Percentiles rank a stretch among this genome's conserved stretches.
phyloP scores from a whole-genome alignment of 2,113 vertebrate genomes.

The Semnopithecus entellus region DNA sequence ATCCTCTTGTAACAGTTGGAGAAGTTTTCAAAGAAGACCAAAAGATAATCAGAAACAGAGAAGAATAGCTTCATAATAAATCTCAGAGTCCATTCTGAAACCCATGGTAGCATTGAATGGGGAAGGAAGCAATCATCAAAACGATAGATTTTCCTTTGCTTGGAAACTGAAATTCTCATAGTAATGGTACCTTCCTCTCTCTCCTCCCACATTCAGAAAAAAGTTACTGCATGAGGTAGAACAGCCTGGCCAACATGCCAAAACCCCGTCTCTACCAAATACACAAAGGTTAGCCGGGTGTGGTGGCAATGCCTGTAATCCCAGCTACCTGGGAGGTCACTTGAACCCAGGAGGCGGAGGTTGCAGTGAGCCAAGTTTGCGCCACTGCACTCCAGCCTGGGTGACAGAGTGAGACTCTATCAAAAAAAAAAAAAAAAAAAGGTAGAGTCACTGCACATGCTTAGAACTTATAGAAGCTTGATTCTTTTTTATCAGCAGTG shows the following conservation, averaged over 20 bases:
- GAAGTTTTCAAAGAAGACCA: neutral
- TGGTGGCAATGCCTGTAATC: too few species aligned
- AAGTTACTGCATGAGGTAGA: neutral
- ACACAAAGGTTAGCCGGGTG: too few species aligned
- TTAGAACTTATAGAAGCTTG: neutral
- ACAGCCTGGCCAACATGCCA: too few species aligned
- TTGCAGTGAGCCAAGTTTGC: too few species aligned
- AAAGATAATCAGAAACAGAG: neutral
- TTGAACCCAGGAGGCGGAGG: too few species aligned
- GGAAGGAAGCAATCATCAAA: neutral
- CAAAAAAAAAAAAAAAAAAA: too few species aligned
- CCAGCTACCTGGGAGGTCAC: too few species aligned
- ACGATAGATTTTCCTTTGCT: neutral
- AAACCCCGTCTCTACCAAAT: too few species aligned
- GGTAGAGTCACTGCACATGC: neutral
- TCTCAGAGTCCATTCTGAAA: neutral
- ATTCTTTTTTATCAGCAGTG: neutral
- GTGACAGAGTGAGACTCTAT: too few species aligned
- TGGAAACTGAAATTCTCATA: neutral
- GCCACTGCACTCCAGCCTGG: too few species aligned
- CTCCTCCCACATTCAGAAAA: neutral
- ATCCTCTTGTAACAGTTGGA: neutral
- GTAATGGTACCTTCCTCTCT: neutral
- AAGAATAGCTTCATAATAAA: neutral
- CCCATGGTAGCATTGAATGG: fast-evolving